Conservation (phyloP, 2,888 invertebrate genomes). For the Nemoura dubitans region DNA sequence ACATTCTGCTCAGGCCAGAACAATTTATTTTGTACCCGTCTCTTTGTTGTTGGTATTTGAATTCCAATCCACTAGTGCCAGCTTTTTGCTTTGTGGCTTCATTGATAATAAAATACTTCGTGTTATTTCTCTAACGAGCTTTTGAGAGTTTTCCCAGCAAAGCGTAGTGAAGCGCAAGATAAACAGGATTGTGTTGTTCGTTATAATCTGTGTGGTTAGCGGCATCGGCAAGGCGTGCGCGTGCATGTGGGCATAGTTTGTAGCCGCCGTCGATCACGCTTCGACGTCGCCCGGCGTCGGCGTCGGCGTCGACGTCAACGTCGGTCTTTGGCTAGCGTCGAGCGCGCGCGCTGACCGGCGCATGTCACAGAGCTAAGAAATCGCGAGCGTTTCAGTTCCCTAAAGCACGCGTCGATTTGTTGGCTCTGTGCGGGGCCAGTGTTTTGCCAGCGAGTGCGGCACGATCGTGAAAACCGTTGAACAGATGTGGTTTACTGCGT, state of each 20-base stretch:
- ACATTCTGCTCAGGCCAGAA: neutral
- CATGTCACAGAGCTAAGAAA: neutral
- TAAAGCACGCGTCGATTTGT: neutral
- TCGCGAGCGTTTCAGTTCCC: neutral
- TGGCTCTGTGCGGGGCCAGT: neutral
- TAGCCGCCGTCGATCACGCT: neutral
- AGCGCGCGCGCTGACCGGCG: neutral
- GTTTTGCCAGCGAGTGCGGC: neutral
- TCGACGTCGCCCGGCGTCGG: constrained; percentile 25
- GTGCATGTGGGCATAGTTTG: neutral
- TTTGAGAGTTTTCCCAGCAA: neutral
- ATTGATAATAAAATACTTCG: neutral
- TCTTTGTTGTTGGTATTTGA: neutral
- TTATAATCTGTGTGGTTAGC: neutral
- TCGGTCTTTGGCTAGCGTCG: neutral
- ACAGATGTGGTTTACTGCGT: constrained; percentile 58
- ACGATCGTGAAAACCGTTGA: constrained; percentile 17
- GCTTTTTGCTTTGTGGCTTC: neutral
- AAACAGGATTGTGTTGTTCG: neutral
- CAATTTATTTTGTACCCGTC: neutral
- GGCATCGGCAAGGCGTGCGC: neutral
- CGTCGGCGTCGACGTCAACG: constrained; percentile 10
- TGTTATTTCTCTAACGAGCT: neutral
- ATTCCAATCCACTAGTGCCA: neutral
- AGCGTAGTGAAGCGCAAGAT: neutral